phyloP scores from a whole-genome alignment of 2,888 invertebrate genomes.

The Ceramica pisi region DNA sequence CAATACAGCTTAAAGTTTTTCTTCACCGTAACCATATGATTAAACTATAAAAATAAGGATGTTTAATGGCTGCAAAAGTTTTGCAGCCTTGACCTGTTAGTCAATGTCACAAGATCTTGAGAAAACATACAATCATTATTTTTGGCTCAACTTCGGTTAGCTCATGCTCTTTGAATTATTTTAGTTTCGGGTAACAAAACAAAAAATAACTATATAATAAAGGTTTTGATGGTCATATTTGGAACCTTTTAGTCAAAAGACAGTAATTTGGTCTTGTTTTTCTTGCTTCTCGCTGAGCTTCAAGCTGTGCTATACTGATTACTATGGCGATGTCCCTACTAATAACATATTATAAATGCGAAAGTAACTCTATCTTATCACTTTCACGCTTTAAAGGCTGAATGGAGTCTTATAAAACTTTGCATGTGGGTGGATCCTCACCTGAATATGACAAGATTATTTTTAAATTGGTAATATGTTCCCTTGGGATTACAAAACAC shows the following conservation, averaged over 20 bases:
- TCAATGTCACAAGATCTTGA: slow-evolving; percentile 43
- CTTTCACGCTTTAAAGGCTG: neutral
- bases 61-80: slow-evolving; percentile 18
- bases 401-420: neutral
- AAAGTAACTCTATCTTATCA: neutral
- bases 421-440: neutral
- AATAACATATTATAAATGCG: neutral
- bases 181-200: neutral
- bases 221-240: neutral
- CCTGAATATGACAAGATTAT: neutral
- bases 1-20: neutral
- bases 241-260: neutral
- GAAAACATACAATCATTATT: slow-evolving; percentile 1
- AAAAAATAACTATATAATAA: neutral
- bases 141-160: neutral
- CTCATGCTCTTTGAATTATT: slow-evolving; percentile 6
- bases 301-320: neutral
- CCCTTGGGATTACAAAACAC: neutral
- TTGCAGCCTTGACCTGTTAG: slow-evolving; percentile 48
- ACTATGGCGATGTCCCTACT: neutral
- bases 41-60: slow-evolving; percentile 20
- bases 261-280: neutral
- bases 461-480: neutral
- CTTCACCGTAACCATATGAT: neutral
- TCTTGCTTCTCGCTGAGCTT: neutral